These are phyloP conservation scores for Melanophora roralis DNA, from an alignment of 2,888 invertebrate species.

Conservation along the genomic window DNA sequence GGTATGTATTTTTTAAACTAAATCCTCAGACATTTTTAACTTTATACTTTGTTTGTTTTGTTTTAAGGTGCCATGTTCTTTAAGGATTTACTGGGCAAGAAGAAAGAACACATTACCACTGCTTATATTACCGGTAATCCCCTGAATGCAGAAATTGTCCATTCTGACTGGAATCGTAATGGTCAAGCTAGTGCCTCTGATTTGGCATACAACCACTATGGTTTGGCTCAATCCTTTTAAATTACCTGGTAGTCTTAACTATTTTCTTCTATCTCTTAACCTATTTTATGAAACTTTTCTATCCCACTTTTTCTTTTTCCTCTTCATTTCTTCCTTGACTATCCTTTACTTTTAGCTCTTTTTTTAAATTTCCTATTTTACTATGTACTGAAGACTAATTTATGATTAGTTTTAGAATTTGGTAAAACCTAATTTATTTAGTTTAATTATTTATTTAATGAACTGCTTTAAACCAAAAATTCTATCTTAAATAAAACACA, in stretches of 20 bases:
- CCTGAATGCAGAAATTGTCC: conserved; percentile 77
- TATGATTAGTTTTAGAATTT: conserved; percentile 55
- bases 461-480: conserved; percentile 72
- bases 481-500: conserved; percentile 14
- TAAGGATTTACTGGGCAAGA: conserved; percentile 77
- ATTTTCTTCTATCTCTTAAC: neutral
- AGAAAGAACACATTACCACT: conserved; percentile 77
- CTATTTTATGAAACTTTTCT: neutral
- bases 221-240: conserved; percentile 76
- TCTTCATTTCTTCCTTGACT: neutral
- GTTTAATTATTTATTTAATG: conserved; percentile 70
- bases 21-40: neutral
- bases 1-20: conserved; percentile 72
- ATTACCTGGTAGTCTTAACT: neutral
- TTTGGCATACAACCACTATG: conserved; percentile 77
- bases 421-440: conserved; percentile 62
- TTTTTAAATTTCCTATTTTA: neutral
- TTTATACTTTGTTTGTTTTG: neutral
- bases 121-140: conserved; percentile 77
- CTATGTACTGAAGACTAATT: conserved; percentile 49
- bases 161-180: conserved; percentile 77
- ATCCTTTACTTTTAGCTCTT: conserved; percentile 3
- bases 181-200: conserved; percentile 76
- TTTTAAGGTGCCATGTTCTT: conserved; percentile 75
- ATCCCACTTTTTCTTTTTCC: neutral